A percentile compares a stretch with the other conserved stretches of the same genome.
Conservation (phyloP, 1,140 invertebrate species). For the Rhagoletis zephyria region DNA sequence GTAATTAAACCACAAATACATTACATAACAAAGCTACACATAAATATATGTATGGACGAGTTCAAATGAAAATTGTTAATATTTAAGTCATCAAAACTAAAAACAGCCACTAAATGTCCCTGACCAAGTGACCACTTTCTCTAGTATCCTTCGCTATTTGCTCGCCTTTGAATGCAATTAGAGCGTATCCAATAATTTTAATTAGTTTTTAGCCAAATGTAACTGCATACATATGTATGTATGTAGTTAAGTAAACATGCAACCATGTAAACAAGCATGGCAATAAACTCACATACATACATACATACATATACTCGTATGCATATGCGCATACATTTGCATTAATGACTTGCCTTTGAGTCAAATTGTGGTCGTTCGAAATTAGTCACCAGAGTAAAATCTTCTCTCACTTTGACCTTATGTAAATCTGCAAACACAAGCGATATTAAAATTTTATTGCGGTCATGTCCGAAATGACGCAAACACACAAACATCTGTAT, state of each 20-base stretch:
- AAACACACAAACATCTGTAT: background rate
- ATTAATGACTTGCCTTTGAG: background rate
- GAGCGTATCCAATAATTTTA: slow-evolving; percentile 7
- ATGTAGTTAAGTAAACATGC: background rate
- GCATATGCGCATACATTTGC: background rate
- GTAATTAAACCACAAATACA: no score
- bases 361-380: background rate
- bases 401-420: slow-evolving; percentile 3
- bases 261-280: no score
- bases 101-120: background rate
- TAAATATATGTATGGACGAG: no score
- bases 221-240: background rate
- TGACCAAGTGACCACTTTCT: background rate
- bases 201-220: slow-evolving; percentile 38
- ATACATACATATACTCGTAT: background rate
- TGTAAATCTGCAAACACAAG: slow-evolving; percentile 23
- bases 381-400: slow-evolving; percentile 6
- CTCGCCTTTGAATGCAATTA: background rate
- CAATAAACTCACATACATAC: background rate
- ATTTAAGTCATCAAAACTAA: background rate
- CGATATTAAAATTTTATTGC: slow-evolving; percentile 29
- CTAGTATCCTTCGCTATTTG: background rate
- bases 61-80: background rate
- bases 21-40: no score
- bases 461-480: background rate